Evolutionary conservation across 2,888 invertebrate genomes (phyloP).

Genomic region (Vanessa cardui): DNA sequence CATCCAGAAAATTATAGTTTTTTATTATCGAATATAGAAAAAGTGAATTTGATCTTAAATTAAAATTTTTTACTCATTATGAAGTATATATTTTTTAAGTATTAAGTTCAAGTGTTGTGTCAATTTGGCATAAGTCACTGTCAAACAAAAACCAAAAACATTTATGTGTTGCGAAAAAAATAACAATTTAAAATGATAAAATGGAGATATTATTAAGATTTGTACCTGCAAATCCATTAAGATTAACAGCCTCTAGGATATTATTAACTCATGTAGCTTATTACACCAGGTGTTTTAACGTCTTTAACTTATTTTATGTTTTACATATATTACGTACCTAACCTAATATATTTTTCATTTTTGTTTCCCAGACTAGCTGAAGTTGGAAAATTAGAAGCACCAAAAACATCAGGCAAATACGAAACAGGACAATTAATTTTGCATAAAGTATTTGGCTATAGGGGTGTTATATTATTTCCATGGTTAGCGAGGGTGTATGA

Average conservation of each 20-base stretch:
- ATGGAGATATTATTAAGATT: conserved; percentile 80
- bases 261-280: conserved; percentile 71
- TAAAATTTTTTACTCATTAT: too few relatives aligned
- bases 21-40: too few relatives aligned
- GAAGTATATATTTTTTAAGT: not conserved
- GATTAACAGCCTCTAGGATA: conserved; percentile 67
- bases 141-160: conserved; percentile 63
- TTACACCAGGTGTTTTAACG: conserved; percentile 69
- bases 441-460: conserved; percentile 98
- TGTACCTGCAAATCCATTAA: conserved; percentile 66
- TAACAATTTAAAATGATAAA: conserved; percentile 73
- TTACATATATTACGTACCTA: conserved; percentile 60
- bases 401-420: conserved; percentile 94
- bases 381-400: conserved; percentile 94
- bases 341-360: conserved; percentile 50
- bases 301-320: conserved; percentile 25
- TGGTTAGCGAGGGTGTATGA: conserved; percentile 98
- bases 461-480: conserved; percentile 98
- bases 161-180: conserved; percentile 54
- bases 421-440: conserved; percentile 98
- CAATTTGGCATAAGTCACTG: conserved; percentile 40
- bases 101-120: not conserved
- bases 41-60: too few relatives aligned
- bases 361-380: conserved; percentile 89
- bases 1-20: too few relatives aligned